A percentile compares a stretch with the other conserved stretches of the same genome.
phyloP scores from a whole-genome alignment of 2,113 vertebrate genomes.

The Suricata suricatta region DNA sequence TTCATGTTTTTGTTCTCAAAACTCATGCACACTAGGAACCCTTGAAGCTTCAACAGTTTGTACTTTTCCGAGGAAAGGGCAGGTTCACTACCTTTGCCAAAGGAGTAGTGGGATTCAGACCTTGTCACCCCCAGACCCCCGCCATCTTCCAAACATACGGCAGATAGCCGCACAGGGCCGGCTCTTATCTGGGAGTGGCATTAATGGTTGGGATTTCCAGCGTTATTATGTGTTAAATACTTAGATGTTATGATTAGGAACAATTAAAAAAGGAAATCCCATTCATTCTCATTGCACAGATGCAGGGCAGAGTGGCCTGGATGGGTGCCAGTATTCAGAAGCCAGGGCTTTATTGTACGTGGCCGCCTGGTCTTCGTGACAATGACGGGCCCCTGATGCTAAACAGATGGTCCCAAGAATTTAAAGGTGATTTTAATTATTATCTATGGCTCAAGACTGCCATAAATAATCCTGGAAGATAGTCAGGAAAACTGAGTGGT shows the following conservation, averaged over 20 bases:
- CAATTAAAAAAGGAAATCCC: conserved; percentile 49
- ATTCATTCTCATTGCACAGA: neutral
- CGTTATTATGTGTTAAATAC: conserved; percentile 58
- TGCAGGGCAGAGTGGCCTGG: neutral
- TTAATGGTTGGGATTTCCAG: conserved; percentile 22
- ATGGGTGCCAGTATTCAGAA: conserved; percentile 26
- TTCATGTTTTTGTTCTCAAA: conserved; percentile 38
- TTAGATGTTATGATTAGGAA: neutral
- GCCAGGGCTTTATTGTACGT: neutral
- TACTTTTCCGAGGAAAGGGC: neutral
- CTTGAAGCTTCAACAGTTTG: neutral
- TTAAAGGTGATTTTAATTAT: neutral
- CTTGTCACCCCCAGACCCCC: neutral
- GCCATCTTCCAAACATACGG: neutral
- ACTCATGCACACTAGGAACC: neutral
- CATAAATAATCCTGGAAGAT: conserved; percentile 9
- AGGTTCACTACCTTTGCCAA: neutral
- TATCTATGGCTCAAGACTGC: neutral
- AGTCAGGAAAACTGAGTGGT: neutral
- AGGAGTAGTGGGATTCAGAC: neutral
- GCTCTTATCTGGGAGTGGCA: conserved; percentile 46
- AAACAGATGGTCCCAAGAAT: conserved; percentile 39
- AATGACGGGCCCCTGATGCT: neutral
- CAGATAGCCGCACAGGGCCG: conserved; percentile 34
- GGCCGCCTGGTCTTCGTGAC: neutral